Conservation (phyloP, 2,113 vertebrate species). For the Entomyzon cyanotis region DNA sequence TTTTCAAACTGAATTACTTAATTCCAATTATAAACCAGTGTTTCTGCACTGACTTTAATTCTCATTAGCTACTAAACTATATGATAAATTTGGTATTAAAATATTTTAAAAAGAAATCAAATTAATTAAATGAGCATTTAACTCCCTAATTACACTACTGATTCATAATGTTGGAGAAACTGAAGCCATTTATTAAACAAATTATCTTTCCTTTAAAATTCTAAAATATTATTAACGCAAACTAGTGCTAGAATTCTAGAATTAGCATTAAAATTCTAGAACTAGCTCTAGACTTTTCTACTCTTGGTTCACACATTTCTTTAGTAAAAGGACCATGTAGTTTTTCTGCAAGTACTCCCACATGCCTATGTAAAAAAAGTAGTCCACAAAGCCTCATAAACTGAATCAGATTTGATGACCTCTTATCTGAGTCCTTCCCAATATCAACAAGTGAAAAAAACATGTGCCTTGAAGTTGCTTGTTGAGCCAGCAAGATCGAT, state of each 20-base stretch:
- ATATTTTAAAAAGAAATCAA: background rate
- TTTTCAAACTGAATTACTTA: background rate
- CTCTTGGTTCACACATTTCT: background rate
- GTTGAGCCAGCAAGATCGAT: background rate
- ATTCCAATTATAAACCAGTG: background rate
- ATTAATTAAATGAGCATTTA: background rate
- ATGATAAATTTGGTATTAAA: background rate
- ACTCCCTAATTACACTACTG: background rate
- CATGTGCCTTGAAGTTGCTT: background rate
- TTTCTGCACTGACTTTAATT: background rate
- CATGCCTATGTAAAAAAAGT: background rate
- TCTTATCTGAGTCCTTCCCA: background rate
- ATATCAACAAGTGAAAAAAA: background rate
- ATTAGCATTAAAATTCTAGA: background rate
- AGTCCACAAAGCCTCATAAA: background rate
- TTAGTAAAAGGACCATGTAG: background rate
- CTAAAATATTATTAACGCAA: background rate
- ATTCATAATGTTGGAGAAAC: background rate
- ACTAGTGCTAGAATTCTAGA: background rate
- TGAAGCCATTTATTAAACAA: background rate
- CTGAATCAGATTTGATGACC: background rate
- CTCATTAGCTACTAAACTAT: background rate
- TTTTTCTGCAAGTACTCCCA: background rate
- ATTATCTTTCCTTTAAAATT: background rate
- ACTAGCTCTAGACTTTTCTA: background rate